Evolutionary conservation across 2,888 invertebrate species (phyloP).

Genomic region (Pseudococcus viburni): DNA sequence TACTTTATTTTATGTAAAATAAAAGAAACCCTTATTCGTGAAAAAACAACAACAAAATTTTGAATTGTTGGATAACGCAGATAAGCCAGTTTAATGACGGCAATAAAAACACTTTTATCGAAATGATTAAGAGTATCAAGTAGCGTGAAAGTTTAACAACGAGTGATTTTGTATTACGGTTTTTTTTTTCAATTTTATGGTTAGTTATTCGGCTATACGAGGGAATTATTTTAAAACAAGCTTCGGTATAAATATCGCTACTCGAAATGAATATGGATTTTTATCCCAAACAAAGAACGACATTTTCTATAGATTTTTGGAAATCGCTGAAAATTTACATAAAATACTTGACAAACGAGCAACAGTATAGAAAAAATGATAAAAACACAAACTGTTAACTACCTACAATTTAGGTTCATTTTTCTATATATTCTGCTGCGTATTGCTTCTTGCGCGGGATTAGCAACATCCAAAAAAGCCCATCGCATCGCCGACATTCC

Average conservation of each 20-base stretch:
- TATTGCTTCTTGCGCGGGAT: slow-evolving; percentile 25
- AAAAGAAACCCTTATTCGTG: not conserved
- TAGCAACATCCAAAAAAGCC: slow-evolving; percentile 52
- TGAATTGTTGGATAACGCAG: not conserved
- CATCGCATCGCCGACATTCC: not conserved
- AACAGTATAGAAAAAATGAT: not conserved
- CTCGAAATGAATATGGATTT: not conserved
- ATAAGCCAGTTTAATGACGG: not conserved
- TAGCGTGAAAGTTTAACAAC: not conserved
- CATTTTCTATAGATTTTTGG: not conserved
- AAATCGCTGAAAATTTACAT: no score
- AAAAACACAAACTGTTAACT: slow-evolving; percentile 1
- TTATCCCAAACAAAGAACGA: not conserved
- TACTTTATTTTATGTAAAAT: not conserved
- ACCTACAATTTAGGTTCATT: slow-evolving; percentile 39
- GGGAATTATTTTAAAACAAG: not conserved
- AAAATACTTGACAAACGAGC: not conserved
- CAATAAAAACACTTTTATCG: slow-evolving; percentile 9
- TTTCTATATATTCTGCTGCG: slow-evolving; percentile 37
- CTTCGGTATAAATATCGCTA: not conserved
- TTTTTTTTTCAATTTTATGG: not conserved
- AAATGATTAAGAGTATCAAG: not conserved
- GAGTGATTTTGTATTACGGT: not conserved
- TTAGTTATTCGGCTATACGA: not conserved
- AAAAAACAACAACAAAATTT: not conserved